A percentile compares a stretch with the other conserved stretches of the same genome.
phyloP scores from a whole-genome alignment of 1,140 invertebrate genomes.

The Chrysomallon squamiferum region DNA sequence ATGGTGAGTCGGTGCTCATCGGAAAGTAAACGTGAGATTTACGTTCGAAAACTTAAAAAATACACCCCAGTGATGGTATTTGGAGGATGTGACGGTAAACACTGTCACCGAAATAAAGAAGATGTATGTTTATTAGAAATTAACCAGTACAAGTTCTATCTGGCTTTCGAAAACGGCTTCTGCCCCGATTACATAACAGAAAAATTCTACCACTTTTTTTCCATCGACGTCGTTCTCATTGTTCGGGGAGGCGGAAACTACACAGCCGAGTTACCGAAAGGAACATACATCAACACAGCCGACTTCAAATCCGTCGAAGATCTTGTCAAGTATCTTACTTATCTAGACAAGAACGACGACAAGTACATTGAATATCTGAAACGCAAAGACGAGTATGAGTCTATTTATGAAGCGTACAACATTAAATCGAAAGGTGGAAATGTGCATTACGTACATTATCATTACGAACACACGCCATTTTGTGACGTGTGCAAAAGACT shows the following conservation, averaged over 20 bases:
- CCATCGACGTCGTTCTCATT: conserved; percentile 2
- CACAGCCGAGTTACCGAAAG: neutral
- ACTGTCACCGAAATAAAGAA: conserved; percentile 1
- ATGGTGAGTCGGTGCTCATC: conserved; percentile 60
- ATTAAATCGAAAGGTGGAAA: neutral
- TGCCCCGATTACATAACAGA: conserved; percentile 34
- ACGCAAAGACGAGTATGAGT: conserved; percentile 8
- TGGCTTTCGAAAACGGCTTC: conserved; percentile 26
- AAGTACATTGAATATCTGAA: neutral
- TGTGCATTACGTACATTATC: conserved; percentile 7
- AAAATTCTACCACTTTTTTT: conserved; percentile 20
- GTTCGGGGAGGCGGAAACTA: conserved; percentile 10
- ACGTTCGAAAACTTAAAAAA: conserved; percentile 65
- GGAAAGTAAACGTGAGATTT: conserved; percentile 65
- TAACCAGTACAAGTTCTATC: conserved; percentile 27
- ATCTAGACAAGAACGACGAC: neutral
- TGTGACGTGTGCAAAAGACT: conserved; percentile 17
- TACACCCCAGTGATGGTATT: conserved; percentile 66
- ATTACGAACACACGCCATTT: conserved; percentile 2
- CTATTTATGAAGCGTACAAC: conserved; percentile 12
- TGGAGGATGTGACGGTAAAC: conserved; percentile 66
- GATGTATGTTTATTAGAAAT: conserved; percentile 6
- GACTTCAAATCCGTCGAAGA: conserved; percentile 6
- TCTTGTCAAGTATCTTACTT: neutral
- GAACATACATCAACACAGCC: conserved; percentile 9